Conservation (phyloP, 2,797 vertebrate genomes). For the Clarias pachynema region DNA sequence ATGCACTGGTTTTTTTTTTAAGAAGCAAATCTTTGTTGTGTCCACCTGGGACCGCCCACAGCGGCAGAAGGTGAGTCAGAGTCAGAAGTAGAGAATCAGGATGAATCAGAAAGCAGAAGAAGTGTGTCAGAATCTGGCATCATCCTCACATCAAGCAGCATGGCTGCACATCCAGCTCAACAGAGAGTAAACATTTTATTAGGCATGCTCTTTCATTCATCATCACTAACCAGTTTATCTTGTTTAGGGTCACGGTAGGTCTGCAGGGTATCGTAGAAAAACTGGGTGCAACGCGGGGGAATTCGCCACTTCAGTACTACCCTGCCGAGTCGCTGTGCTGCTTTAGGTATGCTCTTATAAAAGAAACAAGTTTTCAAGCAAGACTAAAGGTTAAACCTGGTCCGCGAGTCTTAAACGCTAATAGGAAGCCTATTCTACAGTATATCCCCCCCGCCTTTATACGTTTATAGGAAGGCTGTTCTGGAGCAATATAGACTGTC, state of each 20-base stretch:
- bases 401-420: neutral
- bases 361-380: neutral
- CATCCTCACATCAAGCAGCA: neutral
- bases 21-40: neutral
- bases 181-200: neutral
- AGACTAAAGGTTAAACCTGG: neutral
- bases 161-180: neutral
- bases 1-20: neutral
- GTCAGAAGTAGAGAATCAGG: neutral
- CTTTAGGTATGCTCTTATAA: neutral
- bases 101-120: slow-evolving; percentile 17
- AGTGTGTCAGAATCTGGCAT: slow-evolving; percentile 13
- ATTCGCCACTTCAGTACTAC: neutral
- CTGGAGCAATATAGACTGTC: neutral
- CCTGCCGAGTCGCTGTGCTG: neutral
- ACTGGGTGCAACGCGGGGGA: neutral
- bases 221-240: neutral
- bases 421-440: neutral
- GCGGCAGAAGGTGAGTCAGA: slow-evolving; percentile 10
- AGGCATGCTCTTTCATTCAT: slow-evolving; percentile 15
- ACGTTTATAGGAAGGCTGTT: too few species aligned
- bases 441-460: neutral
- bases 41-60: neutral
- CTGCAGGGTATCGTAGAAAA: neutral
- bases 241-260: neutral